Base-by-base conservation (phyloP, 2,888 invertebrate species). In the Agrochola circellaris region DNA sequence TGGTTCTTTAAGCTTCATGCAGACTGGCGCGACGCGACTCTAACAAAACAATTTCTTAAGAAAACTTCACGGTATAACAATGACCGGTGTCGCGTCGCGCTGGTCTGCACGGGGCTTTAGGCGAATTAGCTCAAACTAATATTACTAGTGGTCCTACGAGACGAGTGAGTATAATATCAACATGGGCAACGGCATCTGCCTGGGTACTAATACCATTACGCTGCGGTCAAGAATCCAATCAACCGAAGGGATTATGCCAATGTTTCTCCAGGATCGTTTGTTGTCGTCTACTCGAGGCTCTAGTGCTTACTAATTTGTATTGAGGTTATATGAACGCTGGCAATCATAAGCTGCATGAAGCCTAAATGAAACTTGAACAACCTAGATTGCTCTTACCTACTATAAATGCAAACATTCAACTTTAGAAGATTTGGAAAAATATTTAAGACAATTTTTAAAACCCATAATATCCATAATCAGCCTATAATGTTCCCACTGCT, bases 221-320 rank as follows among this genome's bases (percentile, higher is more conserved):
- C 70, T 84, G 61, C 80, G 84, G 76, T 80, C 77, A 81, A 77
- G 75, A 69, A 81, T 81, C 87, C 75, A 84, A 84, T 84, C 83
- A 86, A 62, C 64, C 23, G 72, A 3, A 69, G 26, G 62, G 83
- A 84, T 84, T 86, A 86, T 61, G 72, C 54, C 82, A 26, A 73
- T 71, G 85, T 66, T 73, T 75, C 82, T 30, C 67, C 56, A 66
- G 58, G 58, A 81, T 62, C 58, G 81, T 73, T 85, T 62, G 85
- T 54, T 69, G 51, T 60, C 58, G 42, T 70, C 48, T 56, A 26
- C 51, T 72, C 20, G 6, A 17, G 30, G 60, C 42, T 58, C 30
- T 51, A 51, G 34, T 42, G 60, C 66, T 70, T 38, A 76, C 20
- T 82, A 69, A 60, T 61, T 4, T 62, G 30, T 58, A 83, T 70